Evolutionary conservation across 2,888 invertebrate genomes (phyloP), one percentile per base, ranked within the genome.

Genomic region (Itoplectis maculator): DNA sequence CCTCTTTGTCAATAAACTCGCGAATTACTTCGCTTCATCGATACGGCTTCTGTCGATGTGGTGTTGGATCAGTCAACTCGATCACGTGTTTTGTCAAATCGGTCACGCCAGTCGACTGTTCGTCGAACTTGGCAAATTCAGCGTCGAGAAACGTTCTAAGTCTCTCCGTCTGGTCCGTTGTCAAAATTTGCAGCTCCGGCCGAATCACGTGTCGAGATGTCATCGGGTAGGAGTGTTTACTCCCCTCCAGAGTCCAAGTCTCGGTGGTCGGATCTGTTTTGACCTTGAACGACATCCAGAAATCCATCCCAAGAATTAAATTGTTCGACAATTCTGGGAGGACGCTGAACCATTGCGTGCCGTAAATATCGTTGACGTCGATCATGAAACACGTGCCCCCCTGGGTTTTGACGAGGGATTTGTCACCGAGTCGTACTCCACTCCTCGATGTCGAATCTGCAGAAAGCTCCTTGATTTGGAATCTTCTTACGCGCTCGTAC

Each of bases 311-410:
- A 4, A 54, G 40, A 40, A 74, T 74, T 23, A 74, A 8, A 11
- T 63, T 37, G n/a, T 63, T 63, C n/a, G 63, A 51, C 20, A 65
- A 45, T 11, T 45, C 42, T 2, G 72, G 66, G 5, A 81, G 15
- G 9, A 77, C 37, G 45, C 81, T 81, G 37, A 81, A 68, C 76
- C 81, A 81, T 23, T 72, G 81, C 13, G 77, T 69, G 1, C 81
- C 81, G 49, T 76, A 63, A 3, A 77, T 49, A 13, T 75, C 75
- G 2, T 61, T 63, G 0, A 80, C 35, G 18, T 54, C 70, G 13
- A 80, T 75, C 0, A 81, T 11, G 9, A 81, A 81, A 13, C 72
- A 70, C 9, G 76, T 75, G 8, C 81, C 81, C 1, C 76, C 81
- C 13, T 29, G 18, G 7, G 70, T 66, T 72, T 72, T 59, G n/a